phyloP scores from a whole-genome alignment of 2,888 invertebrate genomes.

The Hirudinaria manillensis region DNA sequence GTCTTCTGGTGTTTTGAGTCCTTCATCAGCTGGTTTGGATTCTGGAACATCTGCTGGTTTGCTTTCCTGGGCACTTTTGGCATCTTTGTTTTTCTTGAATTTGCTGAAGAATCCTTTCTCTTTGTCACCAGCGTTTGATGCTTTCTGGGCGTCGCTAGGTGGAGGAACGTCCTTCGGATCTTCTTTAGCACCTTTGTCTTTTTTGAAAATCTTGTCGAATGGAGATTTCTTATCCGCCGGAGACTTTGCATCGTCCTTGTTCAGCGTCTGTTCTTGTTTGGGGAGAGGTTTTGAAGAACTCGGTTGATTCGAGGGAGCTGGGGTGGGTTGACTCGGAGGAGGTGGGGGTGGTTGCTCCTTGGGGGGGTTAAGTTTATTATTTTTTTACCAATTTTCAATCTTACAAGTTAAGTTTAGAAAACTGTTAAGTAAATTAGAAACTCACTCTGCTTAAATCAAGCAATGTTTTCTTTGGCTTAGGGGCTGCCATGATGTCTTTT shows the following conservation, averaged over 20 bases:
- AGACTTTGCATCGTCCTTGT: not conserved
- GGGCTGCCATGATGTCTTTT: not conserved
- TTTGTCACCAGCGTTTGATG: not conserved
- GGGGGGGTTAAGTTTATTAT: not conserved
- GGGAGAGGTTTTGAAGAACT: not conserved
- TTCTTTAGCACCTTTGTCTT: constrained; percentile 1
- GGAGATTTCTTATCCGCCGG: not conserved
- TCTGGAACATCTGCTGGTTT: not conserved
- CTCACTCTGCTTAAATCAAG: not conserved
- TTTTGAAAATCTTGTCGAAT: not conserved
- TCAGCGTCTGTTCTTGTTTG: not conserved
- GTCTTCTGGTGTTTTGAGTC: not conserved
- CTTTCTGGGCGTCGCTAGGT: not conserved
- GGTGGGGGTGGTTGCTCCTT: not conserved
- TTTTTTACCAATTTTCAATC: too few species aligned
- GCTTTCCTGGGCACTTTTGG: not conserved
- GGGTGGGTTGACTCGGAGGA: too few species aligned
- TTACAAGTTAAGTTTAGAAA: not conserved
- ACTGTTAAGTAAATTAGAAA: not conserved
- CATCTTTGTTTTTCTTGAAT: not conserved
- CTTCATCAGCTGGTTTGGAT: not conserved
- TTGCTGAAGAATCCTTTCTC: too few species aligned
- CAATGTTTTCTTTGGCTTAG: constrained; percentile 11
- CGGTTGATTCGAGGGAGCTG: not conserved
- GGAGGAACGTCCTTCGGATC: not conserved